Base-by-base conservation (phyloP, 2,113 vertebrate species). In the Copsychus sechellarum region DNA sequence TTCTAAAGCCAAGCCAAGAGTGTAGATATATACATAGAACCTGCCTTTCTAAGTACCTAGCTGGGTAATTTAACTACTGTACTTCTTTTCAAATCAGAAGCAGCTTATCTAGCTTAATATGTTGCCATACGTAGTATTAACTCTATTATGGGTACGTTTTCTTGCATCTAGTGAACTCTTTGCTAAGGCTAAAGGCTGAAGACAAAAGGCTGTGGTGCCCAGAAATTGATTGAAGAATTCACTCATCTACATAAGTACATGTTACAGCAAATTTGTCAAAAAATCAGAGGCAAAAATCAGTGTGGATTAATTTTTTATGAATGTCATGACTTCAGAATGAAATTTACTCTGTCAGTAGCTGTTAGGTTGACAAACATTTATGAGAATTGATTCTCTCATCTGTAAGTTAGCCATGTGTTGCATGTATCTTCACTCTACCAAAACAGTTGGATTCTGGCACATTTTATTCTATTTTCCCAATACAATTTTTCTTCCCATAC, bases 381-480 rank as follows among this genome's bases (percentile, higher is more conserved):
- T 76, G 66, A 61, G 33, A 34, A 65, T 62, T 61, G 51, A 66
- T 91, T 73, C 15, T 13, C 28, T 47, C 54, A 47, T 81, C 70
- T 82, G 6, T 94, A 77, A 94, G 81, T 76, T 76, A 43, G 60
- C 57, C 23, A 28, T 33, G 86, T 64, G 18, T 56, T 86, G 42
- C 6, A 3, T 40, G 5, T 28, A 22, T 60, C 87, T 91, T 85
- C 48, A 29, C 60, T 88, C 40, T 73, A 67, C 33, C 8, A 40
- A 66, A 84, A 78, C 19, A 56, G 19, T 74, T 47, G 82, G 87
- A 22, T 95, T 84, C 61, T 72, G 47, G 48, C 19, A 34, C 78
- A 36, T 62, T 70, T 86, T 89, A 76, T 97, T 93, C 24, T 17
- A 17, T 94, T 92, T 86, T 86, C 92, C 54, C 81, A 79, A 56